Evolutionary conservation across 2,888 invertebrate genomes (phyloP), one percentile per base, ranked within the genome.

Genomic region (Ophioninae sp.): DNA sequence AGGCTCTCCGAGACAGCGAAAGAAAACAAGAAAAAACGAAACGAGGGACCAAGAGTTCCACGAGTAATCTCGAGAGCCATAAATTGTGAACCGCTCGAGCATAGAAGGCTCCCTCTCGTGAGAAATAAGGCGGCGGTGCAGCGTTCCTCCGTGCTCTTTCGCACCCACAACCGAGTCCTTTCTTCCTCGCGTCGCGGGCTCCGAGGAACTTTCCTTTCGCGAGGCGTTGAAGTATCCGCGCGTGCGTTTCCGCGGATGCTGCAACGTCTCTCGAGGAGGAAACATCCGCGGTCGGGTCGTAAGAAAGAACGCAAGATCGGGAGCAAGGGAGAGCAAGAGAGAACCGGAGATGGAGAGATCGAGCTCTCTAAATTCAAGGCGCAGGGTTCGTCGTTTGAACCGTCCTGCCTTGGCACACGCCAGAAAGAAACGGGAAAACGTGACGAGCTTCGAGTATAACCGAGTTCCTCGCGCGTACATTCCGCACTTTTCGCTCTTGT

Each of bases 361-460:
- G 68, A 56, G 64, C 76, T 76, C 59, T 76, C 76, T 69, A 84
- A 81, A 84, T 84, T 84, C 84, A 72, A 70, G 81, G 79, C 84
- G 68, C 81, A 84, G 61, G 84, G 70, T 84, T 75, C 78, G 72
- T 81, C 78, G 84, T 84, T 84, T 84, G 81, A 81, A 84, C 81
- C 68, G 78, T 75, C 78, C 79, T 84, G 81, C 75, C 78, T 84
- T 81, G 81, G 81, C 78, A 79, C 57, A 79, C 65, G 84, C 74
- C 64, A 76, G 67, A 39, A 72, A 81, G 83, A 84, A 82, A 82
- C 79, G 65, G 82, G 82, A 82, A 81, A 81, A 84, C 81, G 84
- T 84, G 84, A 84, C 78, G n/a, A 75, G 84, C 81, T 69, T 84
- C 57, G 70, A 81, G 75, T 75, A 75, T 81, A 78, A 75, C 81